These are phyloP conservation scores for Tiaroga cobitis DNA, from an alignment of 2,797 vertebrate species.

Conservation along the genomic window DNA sequence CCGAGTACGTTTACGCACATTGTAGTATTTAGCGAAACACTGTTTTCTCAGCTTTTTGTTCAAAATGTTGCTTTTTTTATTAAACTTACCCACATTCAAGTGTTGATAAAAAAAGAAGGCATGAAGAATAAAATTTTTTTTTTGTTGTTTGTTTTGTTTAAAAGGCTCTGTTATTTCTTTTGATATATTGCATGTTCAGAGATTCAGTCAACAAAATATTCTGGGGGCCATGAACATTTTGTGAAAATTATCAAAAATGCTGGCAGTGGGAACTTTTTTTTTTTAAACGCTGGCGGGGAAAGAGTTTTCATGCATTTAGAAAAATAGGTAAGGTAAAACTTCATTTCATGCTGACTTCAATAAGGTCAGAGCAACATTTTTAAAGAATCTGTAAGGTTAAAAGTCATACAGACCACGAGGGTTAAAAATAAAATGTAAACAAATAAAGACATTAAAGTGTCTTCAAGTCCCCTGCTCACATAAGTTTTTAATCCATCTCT, in stretches of 20 bases:
- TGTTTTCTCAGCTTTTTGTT: neutral
- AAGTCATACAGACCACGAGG: neutral
- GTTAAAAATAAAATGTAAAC: neutral
- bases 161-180: too few relatives aligned
- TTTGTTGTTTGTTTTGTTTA: too few relatives aligned
- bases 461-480: slow-evolving; percentile 68
- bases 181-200: too few relatives aligned
- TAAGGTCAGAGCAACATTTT: neutral
- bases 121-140: neutral
- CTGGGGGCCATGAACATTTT: too few relatives aligned
- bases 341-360: neutral
- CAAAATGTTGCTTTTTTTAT: neutral
- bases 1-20: neutral
- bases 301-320: neutral
- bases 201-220: too few relatives aligned
- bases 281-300: too few relatives aligned
- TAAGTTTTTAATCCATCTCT: slow-evolving; percentile 63
- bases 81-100: neutral
- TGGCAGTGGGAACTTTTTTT: too few relatives aligned
- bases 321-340: neutral
- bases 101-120: neutral
- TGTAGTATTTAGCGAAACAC: neutral
- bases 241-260: too few relatives aligned
- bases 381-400: neutral
- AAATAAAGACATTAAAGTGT: slow-evolving; percentile 42